Conservation (phyloP, 2,888 invertebrate genomes). For the Ischnus inquisitorius region DNA sequence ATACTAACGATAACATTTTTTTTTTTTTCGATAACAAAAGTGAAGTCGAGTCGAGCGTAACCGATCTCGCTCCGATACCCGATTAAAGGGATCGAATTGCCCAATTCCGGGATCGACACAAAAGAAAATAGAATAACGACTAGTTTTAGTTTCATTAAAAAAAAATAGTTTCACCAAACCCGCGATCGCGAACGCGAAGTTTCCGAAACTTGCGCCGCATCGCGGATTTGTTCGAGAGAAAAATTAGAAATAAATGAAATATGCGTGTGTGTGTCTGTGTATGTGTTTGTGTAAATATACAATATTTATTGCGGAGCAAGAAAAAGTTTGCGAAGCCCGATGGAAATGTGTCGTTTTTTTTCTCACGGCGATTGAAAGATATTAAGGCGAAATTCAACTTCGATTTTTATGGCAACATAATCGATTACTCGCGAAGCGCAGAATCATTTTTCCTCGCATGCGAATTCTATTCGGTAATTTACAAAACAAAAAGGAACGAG, state of each 20-base stretch:
- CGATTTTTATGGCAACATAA: conserved; percentile 8
- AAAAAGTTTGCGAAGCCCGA: conserved; percentile 40
- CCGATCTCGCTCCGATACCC: conserved; percentile 1
- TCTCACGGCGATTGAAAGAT: conserved; percentile 32
- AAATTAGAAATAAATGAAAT: conserved; percentile 39
- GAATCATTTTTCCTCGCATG: conserved; percentile 17
- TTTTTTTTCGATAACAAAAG: neutral
- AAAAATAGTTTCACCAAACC: conserved; percentile 24
- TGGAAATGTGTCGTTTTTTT: conserved; percentile 33
- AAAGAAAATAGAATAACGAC: conserved; percentile 59
- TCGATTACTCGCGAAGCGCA: conserved; percentile 30
- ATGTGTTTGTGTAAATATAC: neutral
- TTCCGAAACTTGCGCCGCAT: conserved; percentile 34
- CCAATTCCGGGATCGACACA: neutral
- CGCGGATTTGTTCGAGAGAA: conserved; percentile 19
- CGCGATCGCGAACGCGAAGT: conserved; percentile 46
- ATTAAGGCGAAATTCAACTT: conserved; percentile 51
- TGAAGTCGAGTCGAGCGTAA: conserved; percentile 56
- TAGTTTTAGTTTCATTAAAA: conserved; percentile 58
- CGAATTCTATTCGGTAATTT: conserved; percentile 22
- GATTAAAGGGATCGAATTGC: conserved; percentile 32
- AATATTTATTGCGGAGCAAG: conserved; percentile 20
- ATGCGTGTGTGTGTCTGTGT: neutral
- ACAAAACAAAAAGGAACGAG: conserved; percentile 15
- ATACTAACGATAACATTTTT: conserved; percentile 61